Percentiles rank a stretch among this genome's conserved stretches.
These are phyloP conservation scores for Naja naja DNA, from an alignment of 2,113 vertebrate species.

Conservation along the genomic window DNA sequence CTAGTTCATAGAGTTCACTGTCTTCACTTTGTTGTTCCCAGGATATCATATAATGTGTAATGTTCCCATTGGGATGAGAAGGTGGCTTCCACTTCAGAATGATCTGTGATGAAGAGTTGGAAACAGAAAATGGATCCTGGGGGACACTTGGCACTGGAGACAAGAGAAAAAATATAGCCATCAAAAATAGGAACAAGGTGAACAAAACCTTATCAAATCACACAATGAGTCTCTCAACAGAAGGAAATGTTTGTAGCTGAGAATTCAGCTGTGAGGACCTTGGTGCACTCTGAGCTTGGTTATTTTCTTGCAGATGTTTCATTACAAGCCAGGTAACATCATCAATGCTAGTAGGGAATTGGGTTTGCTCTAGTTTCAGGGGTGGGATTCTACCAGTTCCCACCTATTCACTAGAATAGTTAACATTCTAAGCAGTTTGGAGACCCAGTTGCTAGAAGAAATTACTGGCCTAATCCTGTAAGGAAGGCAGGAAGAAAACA, in stretches of 20 bases:
- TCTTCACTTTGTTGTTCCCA: constrained; percentile 89
- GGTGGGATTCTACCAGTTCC: no score
- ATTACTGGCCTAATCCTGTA: no score
- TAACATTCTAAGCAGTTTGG: no score
- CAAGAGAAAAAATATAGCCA: background rate
- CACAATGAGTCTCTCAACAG: background rate
- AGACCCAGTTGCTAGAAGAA: no score
- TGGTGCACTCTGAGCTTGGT: background rate
- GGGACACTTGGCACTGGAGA: constrained; percentile 87
- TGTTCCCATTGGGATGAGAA: constrained; percentile 91
- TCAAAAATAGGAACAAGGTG: background rate
- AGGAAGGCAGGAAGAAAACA: no score
- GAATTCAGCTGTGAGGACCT: background rate
- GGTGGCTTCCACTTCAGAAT: constrained; percentile 95
- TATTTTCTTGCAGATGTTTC: background rate
- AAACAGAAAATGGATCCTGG: constrained; percentile 88
- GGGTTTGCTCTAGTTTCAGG: background rate
- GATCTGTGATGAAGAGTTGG: constrained; percentile 94
- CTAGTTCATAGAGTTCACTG: constrained; percentile 85
- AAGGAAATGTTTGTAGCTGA: background rate
- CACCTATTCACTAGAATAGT: no score
- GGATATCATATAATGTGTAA: constrained; percentile 91
- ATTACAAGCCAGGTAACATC: background rate
- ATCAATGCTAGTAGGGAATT: background rate
- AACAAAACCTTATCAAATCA: background rate